Conservation (phyloP, 2,888 invertebrate species). For the Mesodorylaimus sp. region DNA sequence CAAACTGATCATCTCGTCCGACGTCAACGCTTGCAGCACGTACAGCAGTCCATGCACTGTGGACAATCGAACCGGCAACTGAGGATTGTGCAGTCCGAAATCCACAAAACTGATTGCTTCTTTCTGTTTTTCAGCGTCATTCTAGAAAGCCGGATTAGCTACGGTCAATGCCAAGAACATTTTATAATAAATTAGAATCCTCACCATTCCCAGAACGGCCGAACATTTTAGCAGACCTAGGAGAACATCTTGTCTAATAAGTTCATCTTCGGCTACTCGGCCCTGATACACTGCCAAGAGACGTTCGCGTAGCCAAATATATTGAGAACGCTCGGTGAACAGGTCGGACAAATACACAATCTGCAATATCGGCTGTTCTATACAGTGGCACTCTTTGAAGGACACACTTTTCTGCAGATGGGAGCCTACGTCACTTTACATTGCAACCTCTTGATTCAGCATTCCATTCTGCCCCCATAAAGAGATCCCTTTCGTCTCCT, state of each 20-base stretch:
- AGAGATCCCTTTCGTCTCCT: no score
- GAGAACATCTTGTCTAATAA: constrained; percentile 50
- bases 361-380: constrained; percentile 16
- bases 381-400: no score
- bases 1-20: constrained; percentile 27
- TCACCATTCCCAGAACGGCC: constrained; percentile 44
- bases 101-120: constrained; percentile 44
- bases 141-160: constrained; percentile 31
- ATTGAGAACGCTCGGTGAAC: constrained; percentile 49
- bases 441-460: no score
- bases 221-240: constrained; percentile 50
- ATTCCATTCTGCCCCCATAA: no score
- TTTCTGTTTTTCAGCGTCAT: constrained; percentile 42
- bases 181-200: constrained; percentile 12
- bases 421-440: no score
- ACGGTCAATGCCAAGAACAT: background rate
- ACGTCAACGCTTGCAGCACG: constrained; percentile 41
- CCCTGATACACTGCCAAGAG: constrained; percentile 45
- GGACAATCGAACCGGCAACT: constrained; percentile 44
- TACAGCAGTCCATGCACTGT: constrained; percentile 49
- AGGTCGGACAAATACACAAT: constrained; percentile 55
- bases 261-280: constrained; percentile 55
- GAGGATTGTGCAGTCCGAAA: constrained; percentile 43
- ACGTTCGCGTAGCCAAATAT: constrained; percentile 56
- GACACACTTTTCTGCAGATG: no score